phyloP scores from a whole-genome alignment of 2,797 vertebrate genomes.

The Nothura maculosa region DNA sequence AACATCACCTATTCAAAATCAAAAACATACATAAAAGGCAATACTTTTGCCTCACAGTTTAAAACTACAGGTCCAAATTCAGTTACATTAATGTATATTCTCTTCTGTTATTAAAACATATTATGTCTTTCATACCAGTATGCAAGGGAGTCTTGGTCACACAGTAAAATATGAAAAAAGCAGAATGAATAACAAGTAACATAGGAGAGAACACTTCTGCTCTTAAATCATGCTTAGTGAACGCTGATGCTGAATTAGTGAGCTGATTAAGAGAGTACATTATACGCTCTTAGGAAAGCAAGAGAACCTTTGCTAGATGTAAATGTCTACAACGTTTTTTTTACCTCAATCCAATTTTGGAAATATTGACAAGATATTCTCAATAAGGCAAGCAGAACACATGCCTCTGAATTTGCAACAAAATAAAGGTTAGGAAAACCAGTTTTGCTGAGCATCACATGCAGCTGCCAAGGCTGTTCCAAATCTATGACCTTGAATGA shows the following conservation, averaged over 20 bases:
- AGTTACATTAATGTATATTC: not conserved
- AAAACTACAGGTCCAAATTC: not conserved
- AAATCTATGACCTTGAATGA: slow-evolving; percentile 17
- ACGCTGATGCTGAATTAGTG: not conserved
- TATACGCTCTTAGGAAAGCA: not conserved
- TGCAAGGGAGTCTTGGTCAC: not conserved
- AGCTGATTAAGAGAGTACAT: not conserved
- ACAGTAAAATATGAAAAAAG: not conserved
- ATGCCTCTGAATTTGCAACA: not conserved
- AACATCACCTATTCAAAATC: not conserved
- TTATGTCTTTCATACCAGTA: not conserved
- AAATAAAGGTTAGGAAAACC: not conserved
- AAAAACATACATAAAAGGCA: not conserved
- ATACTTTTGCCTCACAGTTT: not conserved
- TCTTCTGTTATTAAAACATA: not conserved
- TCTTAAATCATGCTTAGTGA: not conserved
- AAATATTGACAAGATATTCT: not conserved
- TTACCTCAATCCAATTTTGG: not conserved
- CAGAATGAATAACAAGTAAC: not conserved
- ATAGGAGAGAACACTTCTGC: not conserved
- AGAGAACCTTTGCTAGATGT: not conserved
- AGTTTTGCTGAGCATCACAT: not conserved
- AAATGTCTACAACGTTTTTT: not conserved
- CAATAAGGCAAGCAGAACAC: not conserved
- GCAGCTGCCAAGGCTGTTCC: not conserved